A percentile compares a stretch with the other conserved stretches of the same genome.
phyloP scores from a whole-genome alignment of 2,888 invertebrate species.

The Nomada fucata region DNA sequence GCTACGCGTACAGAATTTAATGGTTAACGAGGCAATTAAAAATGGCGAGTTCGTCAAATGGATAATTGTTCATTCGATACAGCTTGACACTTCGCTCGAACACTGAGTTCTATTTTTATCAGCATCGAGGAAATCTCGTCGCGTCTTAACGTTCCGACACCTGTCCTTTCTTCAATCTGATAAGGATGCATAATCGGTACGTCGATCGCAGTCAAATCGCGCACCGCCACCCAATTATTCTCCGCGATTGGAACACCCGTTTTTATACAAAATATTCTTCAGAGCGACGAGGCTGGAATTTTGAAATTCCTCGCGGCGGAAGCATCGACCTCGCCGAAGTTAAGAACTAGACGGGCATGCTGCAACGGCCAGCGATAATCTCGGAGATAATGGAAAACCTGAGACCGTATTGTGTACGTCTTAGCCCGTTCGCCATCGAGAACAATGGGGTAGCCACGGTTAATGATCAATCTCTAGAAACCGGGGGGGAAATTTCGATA shows the following conservation, averaged over 20 bases:
- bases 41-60: too few relatives aligned
- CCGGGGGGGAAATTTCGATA: conserved; percentile 68
- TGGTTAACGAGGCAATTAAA: too few relatives aligned
- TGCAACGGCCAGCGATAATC: conserved; percentile 72
- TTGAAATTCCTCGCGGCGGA: conserved; percentile 20
- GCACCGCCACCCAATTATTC: conserved; percentile 5
- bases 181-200: neutral
- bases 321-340: conserved; percentile 53
- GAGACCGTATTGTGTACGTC: conserved; percentile 74
- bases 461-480: conserved; percentile 77
- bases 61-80: neutral
- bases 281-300: conserved; percentile 16
- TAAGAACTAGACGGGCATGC: conserved; percentile 51
- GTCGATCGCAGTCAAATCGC: neutral
- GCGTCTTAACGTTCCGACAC: neutral
- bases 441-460: conserved; percentile 75
- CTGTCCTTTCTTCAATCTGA: neutral
- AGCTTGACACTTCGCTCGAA: neutral
- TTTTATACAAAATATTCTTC: conserved; percentile 7
- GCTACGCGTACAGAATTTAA: too few relatives aligned
- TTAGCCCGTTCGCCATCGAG: conserved; percentile 70
- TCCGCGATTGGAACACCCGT: conserved; percentile 18
- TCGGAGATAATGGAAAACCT: conserved; percentile 72
- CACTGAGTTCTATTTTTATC: neutral
- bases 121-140: too few relatives aligned